Percentiles rank a stretch among this genome's conserved stretches.
Conservation (phyloP, 2,888 invertebrate genomes). For the Parnassius smintheus region DNA sequence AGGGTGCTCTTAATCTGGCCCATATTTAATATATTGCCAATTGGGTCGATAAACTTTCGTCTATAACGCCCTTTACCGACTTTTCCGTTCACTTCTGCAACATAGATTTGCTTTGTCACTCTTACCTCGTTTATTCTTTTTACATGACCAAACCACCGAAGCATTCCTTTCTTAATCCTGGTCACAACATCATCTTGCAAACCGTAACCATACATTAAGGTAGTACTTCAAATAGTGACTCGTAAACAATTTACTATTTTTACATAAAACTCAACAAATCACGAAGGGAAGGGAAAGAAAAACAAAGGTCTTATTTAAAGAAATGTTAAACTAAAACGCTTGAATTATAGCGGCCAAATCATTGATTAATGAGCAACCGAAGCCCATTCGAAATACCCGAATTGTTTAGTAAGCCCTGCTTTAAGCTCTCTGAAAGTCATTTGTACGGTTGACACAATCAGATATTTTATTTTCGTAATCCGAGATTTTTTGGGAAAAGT, state of each 20-base stretch:
- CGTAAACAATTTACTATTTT: background rate
- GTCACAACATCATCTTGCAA: too few species aligned
- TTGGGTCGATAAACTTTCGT: too few species aligned
- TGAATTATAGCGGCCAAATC: constrained; percentile 25
- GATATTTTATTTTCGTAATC: constrained; percentile 11
- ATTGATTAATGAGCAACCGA: constrained; percentile 21
- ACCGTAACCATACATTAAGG: too few species aligned
- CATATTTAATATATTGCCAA: too few species aligned
- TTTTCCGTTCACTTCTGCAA: too few species aligned
- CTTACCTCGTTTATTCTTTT: too few species aligned
- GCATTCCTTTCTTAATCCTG: too few species aligned
- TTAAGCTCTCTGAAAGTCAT: constrained; percentile 20
- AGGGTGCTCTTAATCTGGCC: too few species aligned
- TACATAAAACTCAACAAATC: background rate
- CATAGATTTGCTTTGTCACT: too few species aligned
- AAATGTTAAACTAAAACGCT: constrained; percentile 13
- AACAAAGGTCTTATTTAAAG: constrained; percentile 6
- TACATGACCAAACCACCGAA: too few species aligned
- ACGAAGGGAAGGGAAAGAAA: constrained; percentile 1
- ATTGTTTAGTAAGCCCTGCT: constrained; percentile 22
- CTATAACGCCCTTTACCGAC: too few species aligned
- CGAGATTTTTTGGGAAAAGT: background rate
- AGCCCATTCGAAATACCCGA: constrained; percentile 18
- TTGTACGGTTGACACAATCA: constrained; percentile 13
- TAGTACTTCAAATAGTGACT: too few species aligned